These are phyloP conservation scores for Festucalex cinctus DNA, from an alignment of 2,113 vertebrate genomes.

Conservation along the genomic window DNA sequence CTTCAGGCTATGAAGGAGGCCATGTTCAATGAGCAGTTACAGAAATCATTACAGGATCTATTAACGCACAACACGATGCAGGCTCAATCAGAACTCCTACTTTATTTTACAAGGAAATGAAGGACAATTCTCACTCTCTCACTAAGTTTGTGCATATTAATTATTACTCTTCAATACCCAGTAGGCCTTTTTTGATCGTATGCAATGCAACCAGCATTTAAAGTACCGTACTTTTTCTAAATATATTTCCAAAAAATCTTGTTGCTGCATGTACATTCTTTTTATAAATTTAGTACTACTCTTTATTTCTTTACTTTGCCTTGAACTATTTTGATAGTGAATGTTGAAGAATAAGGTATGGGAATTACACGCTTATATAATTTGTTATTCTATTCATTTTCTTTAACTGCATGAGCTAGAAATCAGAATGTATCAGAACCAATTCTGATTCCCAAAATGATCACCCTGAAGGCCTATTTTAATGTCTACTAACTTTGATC, in stretches of 20 bases:
- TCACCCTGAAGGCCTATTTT: neutral
- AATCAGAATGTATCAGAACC: neutral
- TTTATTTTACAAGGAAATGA: neutral
- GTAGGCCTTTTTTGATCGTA: constrained; percentile 1
- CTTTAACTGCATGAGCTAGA: neutral
- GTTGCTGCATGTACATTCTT: no score
- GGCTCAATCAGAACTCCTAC: constrained; percentile 4
- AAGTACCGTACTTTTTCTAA: constrained; percentile 20
- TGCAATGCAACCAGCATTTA: neutral
- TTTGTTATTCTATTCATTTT: neutral
- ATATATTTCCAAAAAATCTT: no score
- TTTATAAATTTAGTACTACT: no score
- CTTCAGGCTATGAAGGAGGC: constrained; percentile 17
- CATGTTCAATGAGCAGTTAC: constrained; percentile 35
- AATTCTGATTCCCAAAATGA: neutral
- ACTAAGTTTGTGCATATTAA: neutral
- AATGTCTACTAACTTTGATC: neutral
- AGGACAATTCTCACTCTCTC: neutral
- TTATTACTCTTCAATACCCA: constrained; percentile 24
- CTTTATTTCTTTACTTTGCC: no score
- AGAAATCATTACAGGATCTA: constrained; percentile 41
- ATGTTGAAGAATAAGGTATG: neutral
- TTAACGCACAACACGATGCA: constrained; percentile 20
- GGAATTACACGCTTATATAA: neutral
- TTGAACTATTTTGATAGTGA: no score